Percentiles rank a stretch among this genome's conserved stretches.
Conservation (phyloP, 2,888 invertebrate species). For the Zygogramma bicolorata region DNA sequence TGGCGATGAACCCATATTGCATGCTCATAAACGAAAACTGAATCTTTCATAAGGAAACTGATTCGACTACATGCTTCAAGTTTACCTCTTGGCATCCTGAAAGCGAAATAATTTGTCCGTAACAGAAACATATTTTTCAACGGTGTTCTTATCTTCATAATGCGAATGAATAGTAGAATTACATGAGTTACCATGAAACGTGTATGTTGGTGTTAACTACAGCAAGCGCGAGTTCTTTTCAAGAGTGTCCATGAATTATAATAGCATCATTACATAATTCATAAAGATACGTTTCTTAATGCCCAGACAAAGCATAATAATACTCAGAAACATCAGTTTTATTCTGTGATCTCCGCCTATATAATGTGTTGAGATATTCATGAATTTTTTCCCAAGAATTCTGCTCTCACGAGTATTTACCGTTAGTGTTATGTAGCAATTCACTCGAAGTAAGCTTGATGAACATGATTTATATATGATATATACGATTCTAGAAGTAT, state of each 20-base stretch:
- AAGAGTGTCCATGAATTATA: slow-evolving; percentile 34
- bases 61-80: not conserved
- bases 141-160: slow-evolving; percentile 8
- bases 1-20: too few species aligned
- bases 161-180: slow-evolving; percentile 26
- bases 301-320: slow-evolving; percentile 40
- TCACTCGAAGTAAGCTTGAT: not conserved
- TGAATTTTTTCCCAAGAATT: slow-evolving; percentile 43
- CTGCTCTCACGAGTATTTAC: slow-evolving; percentile 51
- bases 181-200: slow-evolving; percentile 22
- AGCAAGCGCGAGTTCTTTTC: slow-evolving; percentile 21
- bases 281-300: slow-evolving; percentile 37
- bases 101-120: slow-evolving; percentile 8
- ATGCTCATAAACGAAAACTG: not conserved
- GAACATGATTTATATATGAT: not conserved
- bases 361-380: slow-evolving; percentile 39
- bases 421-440: slow-evolving; percentile 45
- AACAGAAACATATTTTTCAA: slow-evolving; percentile 17
- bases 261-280: slow-evolving; percentile 39
- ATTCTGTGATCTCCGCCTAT: slow-evolving; percentile 35
- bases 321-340: slow-evolving; percentile 31
- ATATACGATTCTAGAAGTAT: too few species aligned
- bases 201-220: slow-evolving; percentile 21
- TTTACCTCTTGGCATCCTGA: not conserved
- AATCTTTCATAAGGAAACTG: not conserved